phyloP scores from a whole-genome alignment of 2,888 invertebrate species.

The Caenorhabditis sp. region DNA sequence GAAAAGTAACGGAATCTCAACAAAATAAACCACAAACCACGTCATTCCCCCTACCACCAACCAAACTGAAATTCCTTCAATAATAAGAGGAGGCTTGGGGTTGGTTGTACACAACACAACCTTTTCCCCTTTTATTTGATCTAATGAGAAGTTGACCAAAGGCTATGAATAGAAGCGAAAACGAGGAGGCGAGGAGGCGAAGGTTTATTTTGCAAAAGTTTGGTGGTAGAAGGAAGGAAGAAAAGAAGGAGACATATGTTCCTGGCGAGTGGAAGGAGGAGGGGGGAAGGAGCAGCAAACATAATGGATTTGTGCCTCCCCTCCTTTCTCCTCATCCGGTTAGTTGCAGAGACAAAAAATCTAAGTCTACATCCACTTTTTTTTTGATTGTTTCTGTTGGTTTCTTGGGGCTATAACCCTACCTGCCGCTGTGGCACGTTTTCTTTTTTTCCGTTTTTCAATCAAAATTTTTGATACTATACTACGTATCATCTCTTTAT shows the following conservation, averaged over 20 bases:
- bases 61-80: slow-evolving; percentile 30
- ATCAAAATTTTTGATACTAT: no score
- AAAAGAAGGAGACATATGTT: slow-evolving; percentile 44
- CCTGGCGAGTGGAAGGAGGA: no score
- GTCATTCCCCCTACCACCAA: slow-evolving; percentile 10
- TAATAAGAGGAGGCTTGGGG: slow-evolving; percentile 20
- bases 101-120: slow-evolving; percentile 39
- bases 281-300: slow-evolving; percentile 25
- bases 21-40: slow-evolving; percentile 10
- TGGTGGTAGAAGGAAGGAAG: slow-evolving; percentile 7
- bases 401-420: no score
- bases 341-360: slow-evolving; percentile 15
- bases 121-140: slow-evolving; percentile 41
- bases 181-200: slow-evolving; percentile 24
- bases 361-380: slow-evolving; percentile 24
- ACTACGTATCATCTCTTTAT: slow-evolving; percentile 17
- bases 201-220: slow-evolving; percentile 54
- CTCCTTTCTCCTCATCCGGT: no score
- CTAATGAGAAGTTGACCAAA: slow-evolving; percentile 61
- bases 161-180: slow-evolving; percentile 34
- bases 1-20: no score
- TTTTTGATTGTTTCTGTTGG: neutral
- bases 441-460: no score
- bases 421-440: no score
- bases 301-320: slow-evolving; percentile 54